Conservation (phyloP, 2,888 invertebrate genomes). For the Hybos culiciformis region DNA sequence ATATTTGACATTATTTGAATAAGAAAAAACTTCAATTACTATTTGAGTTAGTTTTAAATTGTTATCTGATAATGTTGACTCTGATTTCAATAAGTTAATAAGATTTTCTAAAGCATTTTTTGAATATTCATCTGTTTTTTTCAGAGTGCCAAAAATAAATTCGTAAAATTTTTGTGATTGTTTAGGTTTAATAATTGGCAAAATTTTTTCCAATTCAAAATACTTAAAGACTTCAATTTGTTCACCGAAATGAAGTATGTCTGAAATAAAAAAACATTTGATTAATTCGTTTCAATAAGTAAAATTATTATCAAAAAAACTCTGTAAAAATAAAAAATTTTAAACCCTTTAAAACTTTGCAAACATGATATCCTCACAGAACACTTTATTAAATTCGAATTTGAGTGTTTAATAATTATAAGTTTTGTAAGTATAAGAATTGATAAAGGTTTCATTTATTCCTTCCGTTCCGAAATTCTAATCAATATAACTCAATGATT, state of each 20-base stretch:
- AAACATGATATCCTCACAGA: too few relatives aligned
- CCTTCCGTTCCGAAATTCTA: too few relatives aligned
- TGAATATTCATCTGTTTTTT: slow-evolving; percentile 19
- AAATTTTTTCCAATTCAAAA: slow-evolving; percentile 20
- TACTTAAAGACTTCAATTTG: slow-evolving; percentile 23
- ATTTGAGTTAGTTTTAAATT: slow-evolving; percentile 22
- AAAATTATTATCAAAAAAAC: too few relatives aligned
- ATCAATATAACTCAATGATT: too few relatives aligned
- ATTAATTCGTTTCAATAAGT: too few relatives aligned
- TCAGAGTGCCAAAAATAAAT: slow-evolving; percentile 20
- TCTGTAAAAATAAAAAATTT: too few relatives aligned
- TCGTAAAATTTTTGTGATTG: slow-evolving; percentile 23
- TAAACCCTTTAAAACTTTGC: too few relatives aligned
- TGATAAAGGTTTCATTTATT: too few relatives aligned
- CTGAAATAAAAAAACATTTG: slow-evolving; percentile 14
- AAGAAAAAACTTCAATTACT: slow-evolving; percentile 23
- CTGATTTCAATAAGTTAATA: slow-evolving; percentile 14
- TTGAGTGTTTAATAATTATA: too few relatives aligned
- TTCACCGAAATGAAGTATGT: slow-evolving; percentile 29
- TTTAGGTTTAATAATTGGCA: slow-evolving; percentile 20
- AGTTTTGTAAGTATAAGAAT: too few relatives aligned
- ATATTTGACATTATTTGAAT: slow-evolving; percentile 17
- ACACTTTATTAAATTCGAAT: too few relatives aligned
- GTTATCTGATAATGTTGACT: slow-evolving; percentile 14
- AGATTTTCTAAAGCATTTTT: slow-evolving; percentile 21